Evolutionary conservation across 2,888 invertebrate genomes (phyloP).

Genomic region (Eupithecia dodoneata): DNA sequence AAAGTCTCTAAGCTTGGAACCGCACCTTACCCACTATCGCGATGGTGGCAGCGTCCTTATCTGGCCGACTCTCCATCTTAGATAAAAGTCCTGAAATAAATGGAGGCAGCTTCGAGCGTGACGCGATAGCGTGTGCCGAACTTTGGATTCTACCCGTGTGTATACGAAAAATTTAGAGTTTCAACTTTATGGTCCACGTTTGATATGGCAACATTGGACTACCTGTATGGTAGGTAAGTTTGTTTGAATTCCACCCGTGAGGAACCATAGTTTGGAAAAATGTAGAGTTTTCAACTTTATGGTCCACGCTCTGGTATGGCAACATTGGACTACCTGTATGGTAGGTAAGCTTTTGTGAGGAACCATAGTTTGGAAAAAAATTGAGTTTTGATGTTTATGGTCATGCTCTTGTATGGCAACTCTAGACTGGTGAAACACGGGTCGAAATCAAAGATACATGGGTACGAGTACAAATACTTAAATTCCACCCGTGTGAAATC

Average conservation of each 20-base stretch:
- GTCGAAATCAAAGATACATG: too few relatives aligned
- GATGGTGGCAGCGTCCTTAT: slow-evolving; percentile 62
- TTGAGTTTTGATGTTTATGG: too few relatives aligned
- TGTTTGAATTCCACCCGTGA: slow-evolving; percentile 13
- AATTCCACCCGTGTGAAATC: slow-evolving; percentile 26
- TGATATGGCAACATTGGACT: not conserved
- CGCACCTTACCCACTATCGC: slow-evolving; percentile 51
- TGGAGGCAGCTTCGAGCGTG: slow-evolving; percentile 62
- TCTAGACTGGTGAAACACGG: too few relatives aligned
- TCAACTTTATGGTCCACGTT: not conserved
- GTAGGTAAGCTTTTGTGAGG: too few relatives aligned
- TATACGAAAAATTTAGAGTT: slow-evolving; percentile 4
- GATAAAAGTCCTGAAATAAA: slow-evolving; percentile 71
- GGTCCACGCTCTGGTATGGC: not conserved
- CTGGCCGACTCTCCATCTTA: slow-evolving; percentile 61
- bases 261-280: slow-evolving; percentile 18
- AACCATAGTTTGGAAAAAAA: too few relatives aligned
- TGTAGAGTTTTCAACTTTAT: not conserved
- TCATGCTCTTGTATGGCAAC: too few relatives aligned
- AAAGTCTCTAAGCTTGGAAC: slow-evolving; percentile 36
- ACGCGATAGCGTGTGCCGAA: slow-evolving; percentile 46
- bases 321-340: not conserved
- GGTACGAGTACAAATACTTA: not conserved
- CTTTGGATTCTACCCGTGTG: slow-evolving; percentile 23
- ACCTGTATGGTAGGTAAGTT: not conserved